Conservation (phyloP, 2,113 vertebrate genomes). For the Protomyctophum bolini region DNA sequence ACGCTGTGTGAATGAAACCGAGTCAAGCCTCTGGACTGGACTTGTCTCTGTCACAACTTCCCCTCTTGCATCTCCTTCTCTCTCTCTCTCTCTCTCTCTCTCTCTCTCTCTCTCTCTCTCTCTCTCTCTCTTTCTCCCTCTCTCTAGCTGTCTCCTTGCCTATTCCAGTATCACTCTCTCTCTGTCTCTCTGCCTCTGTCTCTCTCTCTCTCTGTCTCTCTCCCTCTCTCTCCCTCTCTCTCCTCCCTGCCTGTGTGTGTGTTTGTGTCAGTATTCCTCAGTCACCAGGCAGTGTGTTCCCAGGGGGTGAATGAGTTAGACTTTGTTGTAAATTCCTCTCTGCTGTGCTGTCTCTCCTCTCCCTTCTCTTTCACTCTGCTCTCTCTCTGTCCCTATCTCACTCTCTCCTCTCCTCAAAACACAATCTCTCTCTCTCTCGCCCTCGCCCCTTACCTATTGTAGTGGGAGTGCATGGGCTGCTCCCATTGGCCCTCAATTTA, state of each 20-base stretch:
- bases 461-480: conserved; percentile 61
- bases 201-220: neutral
- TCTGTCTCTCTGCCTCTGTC: neutral
- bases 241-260: conserved; percentile 21
- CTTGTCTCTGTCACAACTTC: conserved; percentile 35
- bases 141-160: neutral
- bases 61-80: conserved; percentile 40
- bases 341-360: neutral
- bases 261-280: conserved; percentile 31
- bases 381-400: conserved; percentile 6
- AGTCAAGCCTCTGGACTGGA: too few relatives aligned
- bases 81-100: conserved; percentile 5
- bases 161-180: neutral
- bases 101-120: conserved; percentile 6
- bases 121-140: neutral
- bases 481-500: conserved; percentile 72
- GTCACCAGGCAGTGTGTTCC: conserved; percentile 52
- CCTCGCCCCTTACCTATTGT: conserved; percentile 77
- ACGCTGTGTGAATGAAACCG: too few relatives aligned
- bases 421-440: conserved; percentile 60
- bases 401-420: conserved; percentile 34
- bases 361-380: conserved; percentile 23
- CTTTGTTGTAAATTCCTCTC: conserved; percentile 38
- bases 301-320: conserved; percentile 49
- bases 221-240: conserved; percentile 1